These are phyloP conservation scores for Alentia gelatinosa DNA, from an alignment of 2,888 invertebrate species.

Conservation along the genomic window DNA sequence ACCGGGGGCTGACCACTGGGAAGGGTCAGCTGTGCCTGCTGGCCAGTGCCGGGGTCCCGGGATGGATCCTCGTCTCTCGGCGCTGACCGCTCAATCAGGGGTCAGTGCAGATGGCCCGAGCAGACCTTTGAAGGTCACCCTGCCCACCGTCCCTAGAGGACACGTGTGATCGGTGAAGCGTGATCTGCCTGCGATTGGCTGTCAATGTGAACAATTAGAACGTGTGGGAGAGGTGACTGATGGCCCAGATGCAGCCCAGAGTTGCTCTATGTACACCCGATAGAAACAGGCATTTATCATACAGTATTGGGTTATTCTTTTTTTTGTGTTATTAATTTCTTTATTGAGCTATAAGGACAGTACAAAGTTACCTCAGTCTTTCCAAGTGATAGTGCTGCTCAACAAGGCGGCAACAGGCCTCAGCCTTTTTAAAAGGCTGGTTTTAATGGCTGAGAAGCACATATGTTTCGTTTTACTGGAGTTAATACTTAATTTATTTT, in stretches of 20 bases:
- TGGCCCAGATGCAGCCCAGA: neutral
- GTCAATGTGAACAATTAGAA: neutral
- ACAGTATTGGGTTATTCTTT: too few relatives aligned
- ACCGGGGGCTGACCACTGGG: neutral
- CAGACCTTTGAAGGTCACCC: constrained; percentile 32
- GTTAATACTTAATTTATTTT: too few relatives aligned
- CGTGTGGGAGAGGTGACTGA: neutral
- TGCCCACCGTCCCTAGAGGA: neutral
- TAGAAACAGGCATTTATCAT: too few relatives aligned
- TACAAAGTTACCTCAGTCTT: too few relatives aligned
- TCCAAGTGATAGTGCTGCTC: too few relatives aligned
- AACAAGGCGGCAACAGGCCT: too few relatives aligned
- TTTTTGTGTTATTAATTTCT: too few relatives aligned
- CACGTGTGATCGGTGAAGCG: neutral
- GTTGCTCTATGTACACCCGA: too few relatives aligned
- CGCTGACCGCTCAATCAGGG: constrained; percentile 30
- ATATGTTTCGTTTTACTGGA: too few relatives aligned
- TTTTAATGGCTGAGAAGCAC: too few relatives aligned
- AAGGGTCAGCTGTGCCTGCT: constrained; percentile 29
- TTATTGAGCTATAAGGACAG: too few relatives aligned
- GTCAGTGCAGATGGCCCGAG: constrained; percentile 15
- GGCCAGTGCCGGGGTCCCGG: neutral
- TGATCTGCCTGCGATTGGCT: neutral
- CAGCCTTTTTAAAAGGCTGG: too few relatives aligned
- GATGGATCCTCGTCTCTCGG: neutral